A percentile compares a stretch with the other conserved stretches of the same genome.
phyloP scores from a whole-genome alignment of 2,888 invertebrate genomes.

The Gymnocheta viridis region DNA sequence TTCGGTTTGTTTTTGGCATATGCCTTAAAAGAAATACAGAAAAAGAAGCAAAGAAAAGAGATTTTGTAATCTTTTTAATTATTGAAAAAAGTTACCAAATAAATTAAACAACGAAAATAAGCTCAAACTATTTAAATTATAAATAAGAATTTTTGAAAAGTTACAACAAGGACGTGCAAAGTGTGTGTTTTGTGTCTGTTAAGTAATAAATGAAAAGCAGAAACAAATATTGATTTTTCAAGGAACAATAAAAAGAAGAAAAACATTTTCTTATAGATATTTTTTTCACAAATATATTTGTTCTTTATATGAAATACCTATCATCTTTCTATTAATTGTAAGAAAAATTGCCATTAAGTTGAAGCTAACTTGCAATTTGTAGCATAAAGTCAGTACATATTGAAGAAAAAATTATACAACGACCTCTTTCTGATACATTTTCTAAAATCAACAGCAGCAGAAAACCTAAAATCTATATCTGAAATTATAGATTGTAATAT shows the following conservation, averaged over 20 bases:
- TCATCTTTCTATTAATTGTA: slow-evolving; percentile 25
- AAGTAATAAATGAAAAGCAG: slow-evolving; percentile 35
- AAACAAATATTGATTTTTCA: slow-evolving; percentile 67
- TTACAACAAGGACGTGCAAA: slow-evolving; percentile 21
- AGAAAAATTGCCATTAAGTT: neutral
- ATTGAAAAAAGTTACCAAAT: neutral
- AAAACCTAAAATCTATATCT: slow-evolving; percentile 27
- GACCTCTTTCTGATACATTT: slow-evolving; percentile 31
- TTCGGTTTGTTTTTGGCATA: slow-evolving; percentile 26
- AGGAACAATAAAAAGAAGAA: slow-evolving; percentile 7
- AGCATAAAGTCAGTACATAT: slow-evolving; percentile 25
- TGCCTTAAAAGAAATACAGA: neutral
- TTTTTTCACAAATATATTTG: neutral
- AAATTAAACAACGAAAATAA: slow-evolving; percentile 51
- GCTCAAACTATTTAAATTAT: slow-evolving; percentile 29
- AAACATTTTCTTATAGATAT: neutral
- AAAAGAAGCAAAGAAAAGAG: neutral
- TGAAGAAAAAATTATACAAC: slow-evolving; percentile 36
- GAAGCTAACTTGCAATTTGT: no score
- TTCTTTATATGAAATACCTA: slow-evolving; percentile 15
- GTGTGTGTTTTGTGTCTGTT: slow-evolving; percentile 33
- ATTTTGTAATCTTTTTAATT: slow-evolving; percentile 22
- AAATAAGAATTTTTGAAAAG: neutral
- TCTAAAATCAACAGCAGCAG: slow-evolving; percentile 9
- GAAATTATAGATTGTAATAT: neutral